Evolutionary conservation across 2,888 invertebrate genomes (phyloP).

Genomic region (Sylvicola cinctus): DNA sequence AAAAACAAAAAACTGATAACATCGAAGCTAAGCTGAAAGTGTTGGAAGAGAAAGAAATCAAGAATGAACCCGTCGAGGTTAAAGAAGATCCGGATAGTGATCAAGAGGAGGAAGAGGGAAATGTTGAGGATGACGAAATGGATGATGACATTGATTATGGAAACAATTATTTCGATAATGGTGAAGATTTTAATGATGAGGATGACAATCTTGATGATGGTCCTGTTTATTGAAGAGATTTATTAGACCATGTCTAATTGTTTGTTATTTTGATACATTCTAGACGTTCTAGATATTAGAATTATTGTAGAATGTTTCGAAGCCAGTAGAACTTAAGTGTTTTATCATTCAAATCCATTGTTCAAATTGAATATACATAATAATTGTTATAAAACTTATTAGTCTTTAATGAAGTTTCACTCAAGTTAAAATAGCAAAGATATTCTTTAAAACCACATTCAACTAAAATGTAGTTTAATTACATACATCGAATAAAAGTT

Average conservation of each 20-base stretch:
- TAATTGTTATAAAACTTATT: no score
- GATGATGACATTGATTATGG: constrained; percentile 79
- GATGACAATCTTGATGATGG: constrained; percentile 73
- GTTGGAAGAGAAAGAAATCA: constrained; percentile 41
- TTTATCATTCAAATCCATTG: no score
- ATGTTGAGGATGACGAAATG: constrained; percentile 49
- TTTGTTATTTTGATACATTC: no score
- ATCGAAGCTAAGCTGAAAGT: constrained; percentile 33
- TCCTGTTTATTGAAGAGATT: constrained; percentile 36
- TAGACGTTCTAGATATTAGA: no score
- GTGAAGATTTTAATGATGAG: constrained; percentile 69
- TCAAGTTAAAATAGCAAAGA: no score
- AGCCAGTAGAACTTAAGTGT: no score
- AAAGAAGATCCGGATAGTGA: constrained; percentile 1
- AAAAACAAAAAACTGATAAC: constrained; percentile 12
- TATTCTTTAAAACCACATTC: no score
- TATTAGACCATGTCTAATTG: neutral
- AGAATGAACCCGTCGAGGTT: constrained; percentile 20
- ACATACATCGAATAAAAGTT: no score
- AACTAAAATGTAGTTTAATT: no score
- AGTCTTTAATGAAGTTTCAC: no score
- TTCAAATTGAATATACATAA: no score
- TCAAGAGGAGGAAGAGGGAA: constrained; percentile 7
- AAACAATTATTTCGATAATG: constrained; percentile 74
- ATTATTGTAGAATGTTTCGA: no score